phyloP scores from a whole-genome alignment of 2,797 vertebrate genomes.

The Xyrichtys novacula region DNA sequence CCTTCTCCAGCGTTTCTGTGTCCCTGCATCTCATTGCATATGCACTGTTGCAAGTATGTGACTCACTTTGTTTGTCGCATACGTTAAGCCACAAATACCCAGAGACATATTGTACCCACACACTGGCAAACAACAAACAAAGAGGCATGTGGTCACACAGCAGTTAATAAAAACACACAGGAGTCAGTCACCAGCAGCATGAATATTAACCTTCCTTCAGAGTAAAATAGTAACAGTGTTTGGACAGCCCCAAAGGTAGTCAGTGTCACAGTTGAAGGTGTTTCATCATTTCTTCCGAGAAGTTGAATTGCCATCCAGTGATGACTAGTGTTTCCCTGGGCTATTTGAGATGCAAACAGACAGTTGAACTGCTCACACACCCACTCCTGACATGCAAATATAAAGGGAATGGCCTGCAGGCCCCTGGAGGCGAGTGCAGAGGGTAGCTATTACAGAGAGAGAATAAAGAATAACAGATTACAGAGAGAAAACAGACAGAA shows the following conservation, averaged over 20 bases:
- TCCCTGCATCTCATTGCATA: conserved; percentile 1
- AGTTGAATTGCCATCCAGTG: conserved; percentile 43
- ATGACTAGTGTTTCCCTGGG: conserved; percentile 62
- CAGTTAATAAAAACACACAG: conserved; percentile 39
- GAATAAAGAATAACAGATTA: conserved; percentile 60
- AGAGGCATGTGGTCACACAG: conserved; percentile 21
- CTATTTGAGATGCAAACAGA: conserved; percentile 76
- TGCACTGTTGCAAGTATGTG: not conserved
- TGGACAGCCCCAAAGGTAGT: conserved; percentile 54
- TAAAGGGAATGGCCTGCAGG: conserved; percentile 56
- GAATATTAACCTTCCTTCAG: conserved; percentile 56
- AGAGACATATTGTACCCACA: conserved; percentile 15
- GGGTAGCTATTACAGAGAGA: conserved; percentile 66
- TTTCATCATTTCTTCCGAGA: conserved; percentile 49
- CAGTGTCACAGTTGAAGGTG: conserved; percentile 48
- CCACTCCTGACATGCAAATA: conserved; percentile 72
- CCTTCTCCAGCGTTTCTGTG: not conserved
- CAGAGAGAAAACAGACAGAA: conserved; percentile 57
- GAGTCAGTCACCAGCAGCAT: conserved; percentile 41
- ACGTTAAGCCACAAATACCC: conserved; percentile 8
- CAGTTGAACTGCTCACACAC: conserved; percentile 71
- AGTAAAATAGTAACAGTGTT: conserved; percentile 63
- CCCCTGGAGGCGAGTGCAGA: conserved; percentile 56
- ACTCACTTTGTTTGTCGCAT: conserved; percentile 14
- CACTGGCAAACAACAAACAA: conserved; percentile 19